Conservation (phyloP, 2,113 vertebrate genomes). For the Carassius auratus region DNA sequence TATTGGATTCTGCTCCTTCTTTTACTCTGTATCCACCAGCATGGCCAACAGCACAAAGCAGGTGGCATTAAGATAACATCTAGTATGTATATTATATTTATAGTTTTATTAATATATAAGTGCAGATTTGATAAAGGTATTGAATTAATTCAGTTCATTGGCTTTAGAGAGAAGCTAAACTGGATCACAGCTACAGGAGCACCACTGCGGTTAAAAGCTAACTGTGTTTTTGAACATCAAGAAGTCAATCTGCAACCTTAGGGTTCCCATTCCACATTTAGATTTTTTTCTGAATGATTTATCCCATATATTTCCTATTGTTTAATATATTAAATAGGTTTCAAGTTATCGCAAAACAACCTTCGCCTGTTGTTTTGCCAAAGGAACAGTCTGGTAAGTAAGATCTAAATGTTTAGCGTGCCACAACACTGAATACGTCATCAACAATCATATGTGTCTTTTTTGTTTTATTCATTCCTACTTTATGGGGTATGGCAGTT, state of each 20-base stretch:
- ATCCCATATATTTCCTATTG: too few relatives aligned
- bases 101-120: too few relatives aligned
- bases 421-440: neutral
- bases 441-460: neutral
- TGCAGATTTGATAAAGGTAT: conserved; percentile 2
- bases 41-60: neutral
- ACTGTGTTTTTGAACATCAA: neutral
- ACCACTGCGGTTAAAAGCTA: neutral
- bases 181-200: neutral
- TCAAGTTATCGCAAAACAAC: neutral
- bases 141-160: neutral
- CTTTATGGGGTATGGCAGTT: neutral
- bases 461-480: neutral
- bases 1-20: conserved; percentile 45
- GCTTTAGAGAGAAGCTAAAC: conserved; percentile 13
- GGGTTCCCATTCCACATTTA: too few relatives aligned
- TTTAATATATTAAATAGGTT: too few relatives aligned
- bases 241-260: neutral
- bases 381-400: neutral
- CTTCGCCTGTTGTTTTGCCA: neutral
- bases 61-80: neutral
- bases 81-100: too few relatives aligned
- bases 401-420: neutral
- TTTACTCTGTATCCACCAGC: neutral
- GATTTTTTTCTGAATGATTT: too few relatives aligned